Base-by-base conservation (phyloP, 2,797 vertebrate genomes). In the Falco peregrinus region DNA sequence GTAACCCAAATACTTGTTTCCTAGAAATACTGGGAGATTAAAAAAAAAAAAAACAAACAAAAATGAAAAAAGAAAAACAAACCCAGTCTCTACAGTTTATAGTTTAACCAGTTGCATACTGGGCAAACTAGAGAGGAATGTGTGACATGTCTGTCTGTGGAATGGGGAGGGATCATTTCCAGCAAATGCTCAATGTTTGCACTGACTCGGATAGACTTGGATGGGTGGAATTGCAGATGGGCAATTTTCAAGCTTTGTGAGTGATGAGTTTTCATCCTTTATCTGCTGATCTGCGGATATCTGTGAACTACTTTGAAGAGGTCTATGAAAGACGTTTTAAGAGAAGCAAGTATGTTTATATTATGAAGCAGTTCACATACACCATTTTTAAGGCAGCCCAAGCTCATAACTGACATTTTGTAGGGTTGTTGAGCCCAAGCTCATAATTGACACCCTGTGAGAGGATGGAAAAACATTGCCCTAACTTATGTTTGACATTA, bases 1-100 rank as follows among this genome's bases (percentile, higher is more conserved):
- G 77, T 89, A 95, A 94, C 74, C 74, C 92, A 93, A 97, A 97
- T 95, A 87, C 33, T 92, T 59, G 57, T 92, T 96, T 96, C 94
- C 93, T 96, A 94, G 96, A 96, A 96, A 88, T 95, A 73, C 85
- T 33, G 7, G 5, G 54, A 86, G 73, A 65, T 78, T 39, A 5
- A 75, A 3, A 84, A 85, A 80, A 57, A 17, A 17, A 17, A 17
- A 26, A 35, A 11, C 57, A 61, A 39, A 41, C 35, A 20, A 43
- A 51, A 20, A 39, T 39, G 39, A 39, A 11, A 22, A 31, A 18
- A 2, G 2, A 29, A 31, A 51, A 14, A 12, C 39, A 85, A 84
- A 50, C 5, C 14, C 13, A 9, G 0, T 31, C 53, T 82, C 31
- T 59, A 18, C 70, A 76, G 47, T 63, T 84, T 21, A 45, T 28